These are phyloP conservation scores for Eulimnadia texana DNA, from an alignment of 1,140 invertebrate species.

Conservation along the genomic window DNA sequence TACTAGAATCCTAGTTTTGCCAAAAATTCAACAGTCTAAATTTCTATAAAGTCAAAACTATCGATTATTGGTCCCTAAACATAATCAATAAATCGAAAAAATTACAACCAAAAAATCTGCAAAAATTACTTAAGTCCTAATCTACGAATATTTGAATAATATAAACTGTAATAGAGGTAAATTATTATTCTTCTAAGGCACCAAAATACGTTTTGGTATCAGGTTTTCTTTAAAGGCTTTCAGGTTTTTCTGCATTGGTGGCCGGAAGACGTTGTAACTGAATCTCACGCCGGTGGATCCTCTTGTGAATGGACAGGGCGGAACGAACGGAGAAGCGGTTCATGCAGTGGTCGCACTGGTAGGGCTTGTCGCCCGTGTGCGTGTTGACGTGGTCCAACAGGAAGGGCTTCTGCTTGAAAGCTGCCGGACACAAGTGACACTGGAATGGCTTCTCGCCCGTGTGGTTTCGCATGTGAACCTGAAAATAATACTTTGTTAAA, in stretches of 20 bases:
- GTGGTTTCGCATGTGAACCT: slow-evolving; percentile 57
- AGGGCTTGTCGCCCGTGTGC: slow-evolving; percentile 45
- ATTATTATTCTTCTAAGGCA: too few species aligned
- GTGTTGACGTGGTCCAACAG: slow-evolving; percentile 54
- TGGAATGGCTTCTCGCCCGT: slow-evolving; percentile 69
- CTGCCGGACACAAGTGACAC: slow-evolving; percentile 48
- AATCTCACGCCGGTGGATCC: slow-evolving; percentile 46
- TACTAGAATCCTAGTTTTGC: too few species aligned
- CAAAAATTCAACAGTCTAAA: too few species aligned
- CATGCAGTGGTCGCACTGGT: slow-evolving; percentile 58
- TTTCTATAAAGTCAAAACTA: too few species aligned
- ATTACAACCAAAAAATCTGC: too few species aligned
- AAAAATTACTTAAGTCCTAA: too few species aligned
- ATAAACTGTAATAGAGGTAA: too few species aligned
- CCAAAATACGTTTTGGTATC: too few species aligned
- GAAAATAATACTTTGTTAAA: slow-evolving; percentile 35
- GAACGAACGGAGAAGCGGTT: slow-evolving; percentile 48
- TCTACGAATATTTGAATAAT: too few species aligned
- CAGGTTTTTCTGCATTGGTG: neutral
- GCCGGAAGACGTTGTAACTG: neutral
- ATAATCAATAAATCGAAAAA: too few species aligned
- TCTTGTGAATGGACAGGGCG: slow-evolving; percentile 2
- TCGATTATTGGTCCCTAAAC: too few species aligned
- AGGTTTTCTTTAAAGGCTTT: too few species aligned
- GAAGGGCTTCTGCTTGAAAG: slow-evolving; percentile 58